Conservation (phyloP, 2,113 vertebrate genomes). For the Microcebus jonahi region DNA sequence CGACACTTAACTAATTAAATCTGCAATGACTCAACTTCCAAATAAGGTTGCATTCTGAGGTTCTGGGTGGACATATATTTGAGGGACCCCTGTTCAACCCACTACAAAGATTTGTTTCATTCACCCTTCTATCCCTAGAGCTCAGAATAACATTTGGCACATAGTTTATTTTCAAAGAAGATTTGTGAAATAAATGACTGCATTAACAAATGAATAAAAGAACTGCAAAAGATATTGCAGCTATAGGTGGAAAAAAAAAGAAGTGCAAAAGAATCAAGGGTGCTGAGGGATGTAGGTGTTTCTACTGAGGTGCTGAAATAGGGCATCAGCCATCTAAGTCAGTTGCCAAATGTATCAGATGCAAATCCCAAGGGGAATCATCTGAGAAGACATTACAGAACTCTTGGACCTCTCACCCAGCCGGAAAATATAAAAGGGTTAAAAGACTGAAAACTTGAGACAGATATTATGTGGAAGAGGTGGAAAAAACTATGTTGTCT, state of each 20-base stretch:
- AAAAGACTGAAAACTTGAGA: neutral
- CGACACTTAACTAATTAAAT: neutral
- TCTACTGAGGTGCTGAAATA: neutral
- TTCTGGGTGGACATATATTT: neutral
- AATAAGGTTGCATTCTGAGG: neutral
- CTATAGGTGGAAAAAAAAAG: no score
- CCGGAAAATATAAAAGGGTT: neutral
- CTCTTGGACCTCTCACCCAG: no score
- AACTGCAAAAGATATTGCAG: neutral
- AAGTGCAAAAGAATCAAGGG: neutral
- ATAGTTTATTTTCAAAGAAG: neutral
- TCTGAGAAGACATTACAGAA: neutral
- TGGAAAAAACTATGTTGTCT: neutral
- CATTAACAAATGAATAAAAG: neutral
- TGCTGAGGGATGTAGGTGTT: neutral
- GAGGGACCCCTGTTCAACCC: neutral
- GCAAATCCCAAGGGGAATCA: neutral
- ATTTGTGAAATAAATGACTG: neutral
- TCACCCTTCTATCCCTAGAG: neutral
- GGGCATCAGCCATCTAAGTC: neutral
- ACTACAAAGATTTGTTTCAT: neutral
- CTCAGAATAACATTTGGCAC: neutral
- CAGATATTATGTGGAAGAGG: neutral
- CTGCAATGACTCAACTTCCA: neutral
- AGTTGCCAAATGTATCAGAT: neutral